Percentiles rank a stretch among this genome's conserved stretches.
Conservation (phyloP, 2,797 vertebrate genomes). For the Sphaeramia orbicularis region DNA sequence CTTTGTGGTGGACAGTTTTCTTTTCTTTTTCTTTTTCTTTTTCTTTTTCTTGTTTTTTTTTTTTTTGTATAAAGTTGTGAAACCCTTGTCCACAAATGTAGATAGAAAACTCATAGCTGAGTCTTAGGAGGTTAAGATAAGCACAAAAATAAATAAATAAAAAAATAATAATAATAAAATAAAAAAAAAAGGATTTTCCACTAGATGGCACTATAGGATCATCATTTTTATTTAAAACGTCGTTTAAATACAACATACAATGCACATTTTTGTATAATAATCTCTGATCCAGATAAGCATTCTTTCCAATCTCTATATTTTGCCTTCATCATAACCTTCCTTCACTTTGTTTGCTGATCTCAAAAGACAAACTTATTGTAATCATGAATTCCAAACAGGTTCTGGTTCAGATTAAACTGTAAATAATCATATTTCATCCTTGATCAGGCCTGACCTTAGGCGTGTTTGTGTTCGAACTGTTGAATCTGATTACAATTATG, state of each 20-base stretch:
- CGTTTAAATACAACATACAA: background rate
- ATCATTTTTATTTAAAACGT: background rate
- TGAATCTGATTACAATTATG: constrained; percentile 7
- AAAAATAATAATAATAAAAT: too few relatives aligned
- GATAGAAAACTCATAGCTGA: too few relatives aligned
- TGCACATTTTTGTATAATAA: too few relatives aligned
- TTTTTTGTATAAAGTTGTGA: too few relatives aligned
- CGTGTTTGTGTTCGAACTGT: constrained; percentile 4
- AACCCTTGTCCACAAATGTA: too few relatives aligned
- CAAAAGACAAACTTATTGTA: background rate
- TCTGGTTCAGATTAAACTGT: background rate
- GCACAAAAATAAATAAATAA: too few relatives aligned
- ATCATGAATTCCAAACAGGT: constrained; percentile 18
- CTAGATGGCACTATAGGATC: constrained; percentile 56
- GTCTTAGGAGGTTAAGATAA: too few relatives aligned
- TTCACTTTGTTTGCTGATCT: background rate
- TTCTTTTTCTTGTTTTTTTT: too few relatives aligned
- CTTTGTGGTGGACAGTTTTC: too few relatives aligned
- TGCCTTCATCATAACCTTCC: background rate
- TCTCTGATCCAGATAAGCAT: background rate
- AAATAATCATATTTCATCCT: constrained; percentile 8
- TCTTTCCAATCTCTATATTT: background rate
- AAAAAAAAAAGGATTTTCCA: constrained; percentile 9
- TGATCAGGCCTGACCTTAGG: constrained; percentile 3
- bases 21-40: too few relatives aligned